phyloP scores from a whole-genome alignment of 2,888 invertebrate genomes.

The Drosophila fulvimacula region DNA sequence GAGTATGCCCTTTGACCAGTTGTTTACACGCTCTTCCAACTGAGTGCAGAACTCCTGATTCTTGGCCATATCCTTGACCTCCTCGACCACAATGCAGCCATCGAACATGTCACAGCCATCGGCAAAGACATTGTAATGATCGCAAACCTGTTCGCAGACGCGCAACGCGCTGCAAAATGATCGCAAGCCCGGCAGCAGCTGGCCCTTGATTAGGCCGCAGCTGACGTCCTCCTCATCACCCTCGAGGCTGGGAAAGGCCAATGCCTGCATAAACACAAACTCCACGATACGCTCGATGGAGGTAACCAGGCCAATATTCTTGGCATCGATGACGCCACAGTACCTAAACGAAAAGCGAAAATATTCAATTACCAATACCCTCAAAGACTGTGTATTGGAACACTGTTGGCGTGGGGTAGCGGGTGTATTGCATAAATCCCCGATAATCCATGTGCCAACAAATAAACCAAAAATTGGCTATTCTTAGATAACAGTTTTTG shows the following conservation, averaged over 20 bases:
- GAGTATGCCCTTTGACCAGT: constrained; percentile 92
- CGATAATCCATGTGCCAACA: constrained; percentile 47
- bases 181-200: constrained; percentile 91
- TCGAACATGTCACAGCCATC: constrained; percentile 89
- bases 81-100: constrained; percentile 87
- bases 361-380: constrained; percentile 55
- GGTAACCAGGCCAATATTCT: constrained; percentile 92
- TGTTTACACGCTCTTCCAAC: constrained; percentile 90
- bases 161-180: constrained; percentile 95
- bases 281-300: constrained; percentile 95
- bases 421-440: constrained; percentile 18
- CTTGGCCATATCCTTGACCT: constrained; percentile 89
- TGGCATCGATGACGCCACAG: constrained; percentile 92
- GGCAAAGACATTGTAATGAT: constrained; percentile 91
- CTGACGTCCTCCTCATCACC: constrained; percentile 92
- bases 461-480: constrained; percentile 38
- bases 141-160: constrained; percentile 94
- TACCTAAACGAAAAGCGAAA: constrained; percentile 85
- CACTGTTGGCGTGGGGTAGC: background rate
- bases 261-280: constrained; percentile 95
- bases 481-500: constrained; percentile 42
- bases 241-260: constrained; percentile 92
- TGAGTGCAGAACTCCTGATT: constrained; percentile 88
- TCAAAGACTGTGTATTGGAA: background rate
- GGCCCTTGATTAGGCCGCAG: constrained; percentile 93